Conservation (phyloP, 1,140 invertebrate genomes). For the Heliconius melpomene region DNA sequence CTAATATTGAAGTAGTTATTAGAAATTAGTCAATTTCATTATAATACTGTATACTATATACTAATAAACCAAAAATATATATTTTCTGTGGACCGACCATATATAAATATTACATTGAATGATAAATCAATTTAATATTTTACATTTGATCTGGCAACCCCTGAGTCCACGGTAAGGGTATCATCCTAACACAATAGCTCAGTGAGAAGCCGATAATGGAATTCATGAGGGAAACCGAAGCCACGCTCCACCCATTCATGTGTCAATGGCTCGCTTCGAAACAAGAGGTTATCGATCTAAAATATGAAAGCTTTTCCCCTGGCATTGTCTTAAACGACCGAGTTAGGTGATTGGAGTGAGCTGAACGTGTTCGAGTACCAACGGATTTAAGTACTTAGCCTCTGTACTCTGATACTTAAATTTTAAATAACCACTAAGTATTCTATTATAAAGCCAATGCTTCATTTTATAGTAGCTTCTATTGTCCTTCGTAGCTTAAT, state of each 20-base stretch:
- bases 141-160: background rate
- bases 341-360: conserved; percentile 48
- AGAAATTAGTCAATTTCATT: no score
- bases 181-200: conserved; percentile 40
- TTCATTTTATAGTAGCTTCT: background rate
- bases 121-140: conserved; percentile 9
- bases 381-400: conserved; percentile 27
- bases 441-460: background rate
- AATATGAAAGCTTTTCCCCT: conserved; percentile 62
- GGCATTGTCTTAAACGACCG: conserved; percentile 65
- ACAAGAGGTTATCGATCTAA: conserved; percentile 71
- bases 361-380: conserved; percentile 44
- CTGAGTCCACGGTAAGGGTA: conserved; percentile 23
- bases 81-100: no score
- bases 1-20: no score
- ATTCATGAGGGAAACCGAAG: conserved; percentile 43
- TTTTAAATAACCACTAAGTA: background rate
- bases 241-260: conserved; percentile 45
- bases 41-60: no score
- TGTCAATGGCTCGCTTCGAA: conserved; percentile 61
- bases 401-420: conserved; percentile 11
- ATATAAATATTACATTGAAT: conserved; percentile 17
- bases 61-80: no score
- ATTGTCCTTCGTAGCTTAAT: background rate
- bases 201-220: conserved; percentile 45